These are phyloP conservation scores for Xenus cinereus DNA, from an alignment of 2,113 vertebrate species.

Conservation along the genomic window DNA sequence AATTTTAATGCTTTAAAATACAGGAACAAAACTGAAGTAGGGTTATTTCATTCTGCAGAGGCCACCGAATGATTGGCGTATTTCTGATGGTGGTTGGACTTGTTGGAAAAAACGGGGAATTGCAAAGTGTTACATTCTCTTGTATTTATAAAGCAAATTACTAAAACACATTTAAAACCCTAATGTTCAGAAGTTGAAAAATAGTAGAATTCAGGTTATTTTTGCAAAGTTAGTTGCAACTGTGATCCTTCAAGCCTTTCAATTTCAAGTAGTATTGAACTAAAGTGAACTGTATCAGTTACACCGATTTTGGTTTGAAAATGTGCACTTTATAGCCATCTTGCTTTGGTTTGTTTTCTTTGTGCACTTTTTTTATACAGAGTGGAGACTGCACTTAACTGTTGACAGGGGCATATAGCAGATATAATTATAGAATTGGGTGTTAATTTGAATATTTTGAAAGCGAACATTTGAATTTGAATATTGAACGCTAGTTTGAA, in stretches of 20 bases:
- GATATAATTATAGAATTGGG: background rate
- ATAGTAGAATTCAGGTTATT: background rate
- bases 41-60: background rate
- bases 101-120: background rate
- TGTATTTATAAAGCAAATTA: rapidly evolving
- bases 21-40: background rate
- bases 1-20: background rate
- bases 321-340: rapidly evolving
- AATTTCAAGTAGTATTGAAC: background rate
- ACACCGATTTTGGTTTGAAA: background rate
- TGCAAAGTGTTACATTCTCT: background rate
- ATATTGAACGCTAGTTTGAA: background rate
- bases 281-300: background rate
- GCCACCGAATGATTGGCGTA: rapidly evolving
- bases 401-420: background rate
- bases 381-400: background rate
- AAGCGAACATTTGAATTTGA: background rate
- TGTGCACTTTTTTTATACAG: background rate
- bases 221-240: background rate
- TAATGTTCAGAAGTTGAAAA: background rate
- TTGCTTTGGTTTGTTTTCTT: background rate
- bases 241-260: background rate
- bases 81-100: background rate
- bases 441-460: background rate
- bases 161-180: background rate